Conservation (phyloP, 2,888 invertebrate genomes). For the Cryptus armator region DNA sequence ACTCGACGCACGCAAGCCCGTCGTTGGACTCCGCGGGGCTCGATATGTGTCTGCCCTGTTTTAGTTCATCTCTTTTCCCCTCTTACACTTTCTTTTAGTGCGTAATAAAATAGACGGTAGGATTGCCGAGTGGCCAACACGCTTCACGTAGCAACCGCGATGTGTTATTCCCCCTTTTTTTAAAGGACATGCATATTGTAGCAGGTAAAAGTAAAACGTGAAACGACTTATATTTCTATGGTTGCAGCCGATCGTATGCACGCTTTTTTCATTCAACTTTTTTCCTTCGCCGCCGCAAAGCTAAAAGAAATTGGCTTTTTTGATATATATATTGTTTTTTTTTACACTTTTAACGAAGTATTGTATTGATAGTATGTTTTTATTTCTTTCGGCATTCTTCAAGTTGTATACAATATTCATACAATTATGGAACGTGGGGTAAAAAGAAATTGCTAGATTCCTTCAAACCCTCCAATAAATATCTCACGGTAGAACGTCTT, state of each 20-base stretch:
- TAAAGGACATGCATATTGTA: background rate
- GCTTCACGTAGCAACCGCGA: slow-evolving; percentile 18
- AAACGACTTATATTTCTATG: slow-evolving; percentile 6
- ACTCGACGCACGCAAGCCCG: slow-evolving; percentile 40
- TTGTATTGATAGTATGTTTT: background rate
- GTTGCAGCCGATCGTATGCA: background rate
- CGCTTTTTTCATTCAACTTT: background rate
- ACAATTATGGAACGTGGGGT: slow-evolving; percentile 2
- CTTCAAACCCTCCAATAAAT: slow-evolving; percentile 23
- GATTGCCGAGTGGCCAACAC: slow-evolving; percentile 30
- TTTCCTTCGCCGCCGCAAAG: background rate
- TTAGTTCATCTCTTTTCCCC: slow-evolving; percentile 40
- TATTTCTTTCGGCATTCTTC: background rate
- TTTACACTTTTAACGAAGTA: background rate
- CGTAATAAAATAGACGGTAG: slow-evolving; percentile 50
- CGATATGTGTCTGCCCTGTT: slow-evolving; percentile 38
- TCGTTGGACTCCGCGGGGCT: slow-evolving; percentile 2
- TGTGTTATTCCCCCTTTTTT: slow-evolving; percentile 28
- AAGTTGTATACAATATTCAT: slow-evolving; percentile 34
- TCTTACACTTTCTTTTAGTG: slow-evolving; percentile 46
- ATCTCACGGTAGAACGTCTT: slow-evolving; percentile 21
- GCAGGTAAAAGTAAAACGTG: slow-evolving; percentile 15
- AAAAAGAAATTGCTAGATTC: slow-evolving; percentile 28
- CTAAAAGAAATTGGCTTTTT: background rate
- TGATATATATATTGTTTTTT: background rate